Base-by-base conservation (phyloP, 1,140 invertebrate species). In the Caenorhabditis briggsae region DNA sequence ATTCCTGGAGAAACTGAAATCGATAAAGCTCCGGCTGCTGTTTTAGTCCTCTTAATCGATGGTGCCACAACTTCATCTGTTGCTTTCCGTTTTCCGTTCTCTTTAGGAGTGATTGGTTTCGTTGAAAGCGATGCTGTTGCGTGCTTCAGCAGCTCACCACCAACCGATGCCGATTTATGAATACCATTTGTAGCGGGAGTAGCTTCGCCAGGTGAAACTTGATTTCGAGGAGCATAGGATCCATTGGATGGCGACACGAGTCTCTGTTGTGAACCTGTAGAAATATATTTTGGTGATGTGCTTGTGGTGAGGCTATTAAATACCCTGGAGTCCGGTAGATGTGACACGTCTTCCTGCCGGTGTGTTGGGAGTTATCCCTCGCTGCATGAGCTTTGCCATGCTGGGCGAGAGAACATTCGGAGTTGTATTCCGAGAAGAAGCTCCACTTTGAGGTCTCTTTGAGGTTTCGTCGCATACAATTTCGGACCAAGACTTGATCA, bases 401-500 rank as follows among this genome's bases (percentile, higher is more conserved):
- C 64, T 74, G 7, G 85, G 85, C 11, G 85, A 86, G 18, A 86
- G 46, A 6, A 86, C 55, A 64, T 86, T 86, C 18, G 85, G 85
- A 18, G 85, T 86, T 50, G 64, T 70, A 82, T 86, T 86, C 14
- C 55, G 55, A 16, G 85, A 86, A 20, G 74, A 82, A 2, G 85
- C 74, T 20, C 85, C 56, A 48, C 82, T 83, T 20, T 58, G 58
- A 11, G 85, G 82, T 14, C 64, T 20, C 18, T 70, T 33, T 33
- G 33, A 33, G 33, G 33, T 33, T 33, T 87, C 86, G 43, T 78
- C 70, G 70, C 70, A 78, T 23, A 85, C 86, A 12, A 87, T 78
- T 53, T 86, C 88, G n/a, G 89, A 87, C 88, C 88, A 88, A 2
- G 33, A 48, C 46, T 88, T 88, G 56, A 88, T 88, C n/a, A 88